phyloP scores from a whole-genome alignment of 2,888 invertebrate species.

The Epistrophe eligans region DNA sequence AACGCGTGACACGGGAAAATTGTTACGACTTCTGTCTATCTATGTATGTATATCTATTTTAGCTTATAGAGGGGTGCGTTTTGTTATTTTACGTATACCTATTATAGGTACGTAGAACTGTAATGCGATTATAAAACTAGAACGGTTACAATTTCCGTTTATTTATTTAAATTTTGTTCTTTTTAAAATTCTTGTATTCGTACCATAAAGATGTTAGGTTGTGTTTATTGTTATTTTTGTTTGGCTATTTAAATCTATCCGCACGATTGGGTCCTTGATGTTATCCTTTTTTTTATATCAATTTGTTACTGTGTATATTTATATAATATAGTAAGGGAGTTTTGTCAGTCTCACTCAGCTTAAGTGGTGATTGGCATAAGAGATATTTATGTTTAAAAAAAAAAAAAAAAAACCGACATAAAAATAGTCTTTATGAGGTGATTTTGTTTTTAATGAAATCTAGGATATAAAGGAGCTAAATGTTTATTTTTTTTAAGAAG shows the following conservation, averaged over 20 bases:
- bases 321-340: not conserved
- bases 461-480: constrained; percentile 3
- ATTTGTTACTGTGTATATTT: constrained; percentile 34
- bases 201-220: constrained; percentile 30
- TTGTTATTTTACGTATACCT: constrained; percentile 16
- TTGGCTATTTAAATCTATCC: constrained; percentile 73
- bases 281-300: constrained; percentile 68
- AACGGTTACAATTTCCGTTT: constrained; percentile 76
- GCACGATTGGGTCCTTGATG: constrained; percentile 70
- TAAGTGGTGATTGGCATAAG: constrained; percentile 67
- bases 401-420: constrained; percentile 41
- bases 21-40: constrained; percentile 66
- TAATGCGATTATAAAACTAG: constrained; percentile 76
- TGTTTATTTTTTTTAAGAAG: not conserved
- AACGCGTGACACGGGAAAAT: constrained; percentile 74
- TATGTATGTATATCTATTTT: not conserved
- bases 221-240: constrained; percentile 51
- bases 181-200: constrained; percentile 2
- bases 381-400: constrained; percentile 61
- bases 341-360: not conserved
- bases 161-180: constrained; percentile 68
- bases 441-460: constrained; percentile 9
- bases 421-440: constrained; percentile 42
- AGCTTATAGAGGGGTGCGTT: constrained; percentile 50
- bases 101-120: not conserved